Evolutionary conservation across 2,888 invertebrate species (phyloP).

Genomic region (Eudemis profundana): DNA sequence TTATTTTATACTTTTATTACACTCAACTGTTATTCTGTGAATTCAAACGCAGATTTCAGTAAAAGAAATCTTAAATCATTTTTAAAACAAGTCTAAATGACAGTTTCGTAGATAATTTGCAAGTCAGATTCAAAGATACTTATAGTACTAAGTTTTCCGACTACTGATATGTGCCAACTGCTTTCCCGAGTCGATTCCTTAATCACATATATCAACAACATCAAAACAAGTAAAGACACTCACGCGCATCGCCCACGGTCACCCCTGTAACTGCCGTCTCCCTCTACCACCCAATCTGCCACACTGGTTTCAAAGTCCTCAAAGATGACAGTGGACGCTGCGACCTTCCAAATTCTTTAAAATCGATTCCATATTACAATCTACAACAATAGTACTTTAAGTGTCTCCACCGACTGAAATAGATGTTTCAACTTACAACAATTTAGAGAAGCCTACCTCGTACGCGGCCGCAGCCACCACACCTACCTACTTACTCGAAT

Average conservation of each 20-base stretch:
- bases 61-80: slow-evolving; percentile 63
- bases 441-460: slow-evolving; percentile 70
- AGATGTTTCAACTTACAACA: slow-evolving; percentile 76
- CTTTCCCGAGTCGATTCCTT: slow-evolving; percentile 80
- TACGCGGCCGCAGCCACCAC: slow-evolving; percentile 64
- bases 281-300: slow-evolving; percentile 12
- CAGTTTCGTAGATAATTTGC: slow-evolving; percentile 45
- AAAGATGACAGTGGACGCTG: slow-evolving; percentile 57
- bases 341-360: slow-evolving; percentile 31
- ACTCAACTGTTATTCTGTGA: slow-evolving; percentile 79
- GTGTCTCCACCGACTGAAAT: slow-evolving; percentile 77
- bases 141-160: slow-evolving; percentile 81
- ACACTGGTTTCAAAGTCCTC: not conserved
- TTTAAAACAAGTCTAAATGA: slow-evolving; percentile 41
- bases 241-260: slow-evolving; percentile 35
- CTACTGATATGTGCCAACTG: slow-evolving; percentile 79
- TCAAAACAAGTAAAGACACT: slow-evolving; percentile 82
- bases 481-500: slow-evolving; percentile 74
- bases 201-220: slow-evolving; percentile 83
- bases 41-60: slow-evolving; percentile 67
- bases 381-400: slow-evolving; percentile 84
- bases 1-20: slow-evolving; percentile 84
- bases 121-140: slow-evolving; percentile 82
- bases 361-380: slow-evolving; percentile 52
- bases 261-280: slow-evolving; percentile 1